Conservation (phyloP, 2,888 invertebrate genomes). For the Melieria omissa region DNA sequence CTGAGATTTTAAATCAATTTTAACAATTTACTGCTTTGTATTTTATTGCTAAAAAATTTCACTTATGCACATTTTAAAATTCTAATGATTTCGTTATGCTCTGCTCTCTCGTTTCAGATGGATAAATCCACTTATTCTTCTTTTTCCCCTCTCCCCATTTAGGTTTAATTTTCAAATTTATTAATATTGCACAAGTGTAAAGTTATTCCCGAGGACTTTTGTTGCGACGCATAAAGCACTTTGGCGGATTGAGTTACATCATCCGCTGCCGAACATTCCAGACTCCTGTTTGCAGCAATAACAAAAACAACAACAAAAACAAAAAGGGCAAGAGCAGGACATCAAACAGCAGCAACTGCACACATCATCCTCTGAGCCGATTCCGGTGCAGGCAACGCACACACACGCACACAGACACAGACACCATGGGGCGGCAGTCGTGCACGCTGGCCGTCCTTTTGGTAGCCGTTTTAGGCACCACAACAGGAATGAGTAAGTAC, state of each 20-base stretch:
- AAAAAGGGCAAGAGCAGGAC: constrained; percentile 7
- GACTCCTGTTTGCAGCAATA: neutral
- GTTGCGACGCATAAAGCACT: constrained; percentile 20
- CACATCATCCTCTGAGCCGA: constrained; percentile 7
- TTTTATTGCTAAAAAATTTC: too few relatives aligned
- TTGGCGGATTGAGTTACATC: constrained; percentile 27
- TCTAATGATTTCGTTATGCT: too few relatives aligned
- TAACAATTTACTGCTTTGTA: too few relatives aligned
- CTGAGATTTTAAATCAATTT: too few relatives aligned
- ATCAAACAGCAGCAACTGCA: constrained; percentile 7
- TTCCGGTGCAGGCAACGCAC: constrained; percentile 15
- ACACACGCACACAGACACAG: constrained; percentile 35
- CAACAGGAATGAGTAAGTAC: constrained; percentile 64
- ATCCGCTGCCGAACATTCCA: constrained; percentile 25
- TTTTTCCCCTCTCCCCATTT: constrained; percentile 30
- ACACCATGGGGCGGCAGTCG: constrained; percentile 64
- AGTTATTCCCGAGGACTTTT: constrained; percentile 28
- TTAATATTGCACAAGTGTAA: constrained; percentile 37
- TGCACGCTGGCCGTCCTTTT: constrained; percentile 64
- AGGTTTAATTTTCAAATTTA: constrained; percentile 44
- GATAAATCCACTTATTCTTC: constrained; percentile 14
- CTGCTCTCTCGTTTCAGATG: constrained; percentile 41
- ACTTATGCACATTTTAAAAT: too few relatives aligned
- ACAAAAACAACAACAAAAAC: constrained; percentile 15
- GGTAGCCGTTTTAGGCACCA: constrained; percentile 58